Conservation (phyloP, 2,113 vertebrate genomes). For the Rhea pennata region DNA sequence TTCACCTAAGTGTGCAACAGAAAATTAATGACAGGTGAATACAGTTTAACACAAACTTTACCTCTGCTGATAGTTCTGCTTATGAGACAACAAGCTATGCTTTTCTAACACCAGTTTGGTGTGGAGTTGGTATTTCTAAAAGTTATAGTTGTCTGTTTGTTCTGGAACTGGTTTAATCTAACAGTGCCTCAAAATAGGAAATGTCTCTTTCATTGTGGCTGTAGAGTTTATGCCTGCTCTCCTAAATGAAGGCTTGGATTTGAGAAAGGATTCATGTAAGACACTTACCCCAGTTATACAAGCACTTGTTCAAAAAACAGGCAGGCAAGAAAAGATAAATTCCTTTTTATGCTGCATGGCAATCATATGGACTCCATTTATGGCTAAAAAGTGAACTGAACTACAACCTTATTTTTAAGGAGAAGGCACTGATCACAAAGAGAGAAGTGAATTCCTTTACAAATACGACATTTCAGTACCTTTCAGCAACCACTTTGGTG, state of each 20-base stretch:
- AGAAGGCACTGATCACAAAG: background rate
- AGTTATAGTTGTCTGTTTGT: background rate
- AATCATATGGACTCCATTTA: background rate
- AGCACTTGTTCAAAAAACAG: background rate
- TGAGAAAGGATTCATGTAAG: background rate
- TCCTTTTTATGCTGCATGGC: background rate
- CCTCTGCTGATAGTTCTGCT: background rate
- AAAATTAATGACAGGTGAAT: background rate
- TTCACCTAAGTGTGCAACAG: background rate
- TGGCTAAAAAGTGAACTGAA: background rate
- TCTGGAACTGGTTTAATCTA: background rate
- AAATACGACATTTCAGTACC: background rate
- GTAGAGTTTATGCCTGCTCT: background rate
- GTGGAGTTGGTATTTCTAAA: background rate
- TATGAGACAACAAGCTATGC: accelerated
- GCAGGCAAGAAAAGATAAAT: background rate
- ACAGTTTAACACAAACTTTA: background rate
- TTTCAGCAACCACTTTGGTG: background rate
- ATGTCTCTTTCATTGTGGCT: accelerated
- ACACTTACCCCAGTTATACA: accelerated
- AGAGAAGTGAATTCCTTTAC: background rate
- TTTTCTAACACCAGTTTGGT: background rate
- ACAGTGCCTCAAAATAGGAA: background rate
- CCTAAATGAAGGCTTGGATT: background rate
- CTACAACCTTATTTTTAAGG: background rate